Evolutionary conservation across 2,888 invertebrate genomes (phyloP), one percentile per base, ranked within the genome.

Genomic region (Agonopterix heracliana): DNA sequence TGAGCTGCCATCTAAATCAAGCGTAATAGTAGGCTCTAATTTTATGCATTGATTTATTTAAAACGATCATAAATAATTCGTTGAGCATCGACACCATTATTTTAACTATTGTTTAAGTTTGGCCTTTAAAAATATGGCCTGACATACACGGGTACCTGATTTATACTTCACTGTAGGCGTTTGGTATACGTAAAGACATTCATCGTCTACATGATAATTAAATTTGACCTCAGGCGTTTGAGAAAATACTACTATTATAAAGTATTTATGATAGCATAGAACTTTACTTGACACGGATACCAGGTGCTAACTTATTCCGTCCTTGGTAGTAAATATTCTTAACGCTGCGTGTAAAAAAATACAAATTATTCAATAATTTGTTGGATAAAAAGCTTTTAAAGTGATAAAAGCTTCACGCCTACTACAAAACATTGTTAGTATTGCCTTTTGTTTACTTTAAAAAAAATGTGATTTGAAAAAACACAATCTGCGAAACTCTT

Each of bases 31-130:
- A 71, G 72, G 68, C 74, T 84, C 78, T 80, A 83, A 85, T 82
- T 76, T 65, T 81, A 80, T 78, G 80, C 80, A 78, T 78, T 86
- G 84, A 86, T 86, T 86, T 86, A 86, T 85, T 78, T 73, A 68
- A 78, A 83, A 76, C 71, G 78, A 73, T 81, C 71, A 74, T 74
- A 81, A 85, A 82, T 85, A 85, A 82, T 83, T 71, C 70, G 26
- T 72, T 75, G 75, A 78, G 69, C 75, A 79, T 85, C 79, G 79
- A 81, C 78, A 76, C 81, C 72, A 80, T 77, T 77, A 77, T 74
- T 79, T 75, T 74, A 78, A 78, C 81, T 74, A 82, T 86, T 85
- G 84, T 85, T 84, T 83, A 76, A 78, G 76, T 74, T 38, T 78
- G 61, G 65, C 66, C 63, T 67, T 71, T 77, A 73, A 80, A 74